A percentile compares a stretch with the other conserved stretches of the same genome.
Conservation (phyloP, 2,113 vertebrate species). For the Eolophus roseicapilla region DNA sequence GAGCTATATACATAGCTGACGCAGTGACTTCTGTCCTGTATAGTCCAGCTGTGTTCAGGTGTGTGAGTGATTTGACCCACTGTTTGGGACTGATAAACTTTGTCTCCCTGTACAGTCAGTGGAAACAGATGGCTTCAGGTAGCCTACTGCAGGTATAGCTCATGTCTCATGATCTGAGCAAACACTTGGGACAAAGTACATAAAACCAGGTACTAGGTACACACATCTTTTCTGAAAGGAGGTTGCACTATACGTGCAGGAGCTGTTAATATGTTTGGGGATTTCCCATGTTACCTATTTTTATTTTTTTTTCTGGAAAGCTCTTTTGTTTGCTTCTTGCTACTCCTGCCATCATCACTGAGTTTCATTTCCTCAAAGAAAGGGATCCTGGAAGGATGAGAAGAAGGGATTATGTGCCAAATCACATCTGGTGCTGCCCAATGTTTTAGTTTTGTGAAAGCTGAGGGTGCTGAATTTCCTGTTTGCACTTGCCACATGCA, state of each 20-base stretch:
- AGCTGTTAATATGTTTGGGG: not conserved
- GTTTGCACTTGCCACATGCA: not conserved
- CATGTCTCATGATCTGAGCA: not conserved
- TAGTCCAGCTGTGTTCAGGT: not conserved
- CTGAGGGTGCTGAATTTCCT: not conserved
- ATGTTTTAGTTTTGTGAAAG: not conserved
- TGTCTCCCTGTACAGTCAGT: not conserved
- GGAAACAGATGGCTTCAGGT: not conserved
- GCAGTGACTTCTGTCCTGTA: not conserved
- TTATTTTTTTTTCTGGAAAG: not conserved
- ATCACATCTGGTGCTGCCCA: not conserved
- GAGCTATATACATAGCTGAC: not conserved
- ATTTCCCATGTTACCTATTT: not conserved
- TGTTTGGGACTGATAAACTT: not conserved
- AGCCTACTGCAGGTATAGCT: not conserved
- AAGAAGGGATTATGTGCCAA: not conserved
- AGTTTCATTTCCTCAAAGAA: not conserved
- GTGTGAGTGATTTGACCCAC: not conserved
- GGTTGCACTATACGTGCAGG: accelerated
- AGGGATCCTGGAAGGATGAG: not conserved
- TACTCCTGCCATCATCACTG: not conserved
- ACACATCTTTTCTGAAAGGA: not conserved
- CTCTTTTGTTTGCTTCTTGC: not conserved
- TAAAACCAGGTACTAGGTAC: not conserved
- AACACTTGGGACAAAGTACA: not conserved